Conservation (phyloP, 2,797 vertebrate species). For the Lateolabrax maculatus region DNA sequence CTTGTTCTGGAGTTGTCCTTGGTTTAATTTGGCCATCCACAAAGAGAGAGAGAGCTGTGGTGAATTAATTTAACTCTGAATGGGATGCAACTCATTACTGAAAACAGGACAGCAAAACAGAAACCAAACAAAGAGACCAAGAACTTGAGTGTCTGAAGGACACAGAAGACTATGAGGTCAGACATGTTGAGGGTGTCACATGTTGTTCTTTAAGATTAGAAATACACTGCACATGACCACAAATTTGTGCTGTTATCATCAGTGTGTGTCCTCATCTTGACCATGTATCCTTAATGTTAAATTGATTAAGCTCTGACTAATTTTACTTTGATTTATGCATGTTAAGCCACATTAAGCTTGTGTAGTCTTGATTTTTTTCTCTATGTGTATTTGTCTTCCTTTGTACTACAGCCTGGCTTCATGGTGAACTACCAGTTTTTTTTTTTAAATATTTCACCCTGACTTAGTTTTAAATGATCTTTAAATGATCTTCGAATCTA, state of each 20-base stretch:
- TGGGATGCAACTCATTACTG: background rate
- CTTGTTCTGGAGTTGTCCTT: background rate
- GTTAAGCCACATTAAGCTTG: slow-evolving; percentile 21
- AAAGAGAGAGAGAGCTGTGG: slow-evolving; percentile 3
- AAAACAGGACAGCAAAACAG: background rate
- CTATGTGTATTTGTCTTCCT: slow-evolving; percentile 7
- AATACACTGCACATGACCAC: background rate
- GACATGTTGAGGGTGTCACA: background rate
- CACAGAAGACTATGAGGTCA: background rate
- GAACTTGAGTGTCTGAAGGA: background rate
- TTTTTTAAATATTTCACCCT: slow-evolving; percentile 11
- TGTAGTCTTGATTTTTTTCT: background rate
- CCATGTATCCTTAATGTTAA: slow-evolving; percentile 11
- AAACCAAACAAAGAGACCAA: background rate
- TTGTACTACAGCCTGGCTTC: background rate
- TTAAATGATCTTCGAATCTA: too few species aligned
- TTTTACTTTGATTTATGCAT: slow-evolving; percentile 12
- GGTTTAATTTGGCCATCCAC: slow-evolving; percentile 12
- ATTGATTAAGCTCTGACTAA: slow-evolving; percentile 1
- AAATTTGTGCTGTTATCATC: background rate
- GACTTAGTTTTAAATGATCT: background rate
- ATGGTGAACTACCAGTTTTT: background rate
- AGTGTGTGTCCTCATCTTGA: background rate
- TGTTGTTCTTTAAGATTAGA: background rate
- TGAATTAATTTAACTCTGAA: slow-evolving; percentile 9